Base-by-base conservation (phyloP, 2,113 vertebrate genomes). In the Platanista minor region DNA sequence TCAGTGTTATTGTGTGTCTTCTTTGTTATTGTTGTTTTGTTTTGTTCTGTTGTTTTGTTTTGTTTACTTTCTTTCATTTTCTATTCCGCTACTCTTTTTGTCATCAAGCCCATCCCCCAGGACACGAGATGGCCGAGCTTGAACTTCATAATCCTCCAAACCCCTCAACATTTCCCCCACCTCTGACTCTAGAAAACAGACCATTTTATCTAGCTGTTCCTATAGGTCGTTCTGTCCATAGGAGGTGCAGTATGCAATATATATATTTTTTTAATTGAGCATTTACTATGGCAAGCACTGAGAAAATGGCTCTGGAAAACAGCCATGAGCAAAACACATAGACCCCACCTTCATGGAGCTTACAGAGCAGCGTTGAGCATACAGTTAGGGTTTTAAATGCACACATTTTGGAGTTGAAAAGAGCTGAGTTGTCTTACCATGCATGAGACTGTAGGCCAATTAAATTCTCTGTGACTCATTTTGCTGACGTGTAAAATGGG, bases 231-330 rank as follows among this genome's bases (percentile, higher is more conserved):
- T 94, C 41, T 87, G 54, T 74, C 69, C 54, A 36, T 21, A 91
- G 85, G 31, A 69, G 78, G 25, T 27, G 7, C 15, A 43, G 14
- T 18, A 33, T 23, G 1, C n/a, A 77, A 31, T 57, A 49, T 11
- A 23, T 39, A 12, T 84, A 3, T 17, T 29, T 41, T 74, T 61
- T 87, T 54, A 62, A 69, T 9, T 61, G 66, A 61, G 39, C 21
- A 66, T 36, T 89, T 80, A 89, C 57, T 85, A n/a, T 21, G 31
- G 9, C 57, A 77, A 95, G 27, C 52, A 43, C 83, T 27, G 27
- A 39, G 54, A 21, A 91, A 95, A 84, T 78, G 33, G 72, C 41
- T 93, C 92, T 80, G 74, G 74, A 84, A 91, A 95, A 91, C 29
- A 83, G 41, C 49, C 74, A 46, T 15, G 27, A 82, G 85, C 36